Evolutionary conservation across 2,888 invertebrate species (phyloP).

Genomic region (Gari tellinella): DNA sequence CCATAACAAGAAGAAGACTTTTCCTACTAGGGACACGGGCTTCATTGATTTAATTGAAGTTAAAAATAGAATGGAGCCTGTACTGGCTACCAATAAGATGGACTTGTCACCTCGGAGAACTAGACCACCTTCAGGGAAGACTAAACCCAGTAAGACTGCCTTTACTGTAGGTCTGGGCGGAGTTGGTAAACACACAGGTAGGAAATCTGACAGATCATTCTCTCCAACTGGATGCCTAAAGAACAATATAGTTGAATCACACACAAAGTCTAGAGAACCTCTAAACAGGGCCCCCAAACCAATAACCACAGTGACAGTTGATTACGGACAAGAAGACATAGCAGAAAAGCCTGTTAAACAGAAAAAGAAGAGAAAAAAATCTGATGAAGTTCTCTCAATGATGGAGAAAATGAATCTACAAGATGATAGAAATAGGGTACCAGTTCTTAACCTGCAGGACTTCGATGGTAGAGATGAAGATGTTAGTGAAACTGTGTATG

Average conservation of each 20-base stretch:
- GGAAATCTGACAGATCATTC: too few relatives aligned
- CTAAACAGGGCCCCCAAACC: constrained; percentile 58
- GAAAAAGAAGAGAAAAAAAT: constrained; percentile 33
- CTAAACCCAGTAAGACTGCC: background rate
- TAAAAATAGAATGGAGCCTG: constrained; percentile 53
- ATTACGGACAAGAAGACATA: constrained; percentile 58
- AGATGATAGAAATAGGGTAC: background rate
- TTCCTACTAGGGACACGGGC: constrained; percentile 15
- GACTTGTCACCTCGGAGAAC: constrained; percentile 20
- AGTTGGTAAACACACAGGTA: background rate
- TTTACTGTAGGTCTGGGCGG: too few relatives aligned
- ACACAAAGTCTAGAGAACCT: constrained; percentile 20
- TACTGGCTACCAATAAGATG: constrained; percentile 38
- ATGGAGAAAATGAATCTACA: constrained; percentile 35
- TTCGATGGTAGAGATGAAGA: constrained; percentile 2
- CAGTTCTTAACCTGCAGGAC: background rate
- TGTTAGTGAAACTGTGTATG: constrained; percentile 3
- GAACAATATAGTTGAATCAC: background rate
- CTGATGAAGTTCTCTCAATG: constrained; percentile 68
- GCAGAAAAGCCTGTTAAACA: constrained; percentile 32
- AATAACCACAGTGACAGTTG: constrained; percentile 64
- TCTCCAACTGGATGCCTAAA: constrained; percentile 5
- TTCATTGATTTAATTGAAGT: constrained; percentile 61
- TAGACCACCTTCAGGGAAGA: constrained; percentile 51
- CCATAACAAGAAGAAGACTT: constrained; percentile 36